Conservation (phyloP, 2,113 vertebrate genomes). For the Leptocoma aspasia region DNA sequence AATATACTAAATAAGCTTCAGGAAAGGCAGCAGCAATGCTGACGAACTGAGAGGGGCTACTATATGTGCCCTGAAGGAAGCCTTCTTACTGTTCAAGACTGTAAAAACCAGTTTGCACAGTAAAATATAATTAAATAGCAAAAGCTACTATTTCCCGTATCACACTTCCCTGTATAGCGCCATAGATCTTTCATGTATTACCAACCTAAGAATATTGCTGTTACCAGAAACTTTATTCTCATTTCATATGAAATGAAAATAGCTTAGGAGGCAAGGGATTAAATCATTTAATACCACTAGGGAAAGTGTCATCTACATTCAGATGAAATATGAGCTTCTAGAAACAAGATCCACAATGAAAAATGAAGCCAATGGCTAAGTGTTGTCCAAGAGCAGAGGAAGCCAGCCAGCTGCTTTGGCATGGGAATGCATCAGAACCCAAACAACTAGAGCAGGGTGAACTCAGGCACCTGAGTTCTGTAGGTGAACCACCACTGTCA, state of each 20-base stretch:
- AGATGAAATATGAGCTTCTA: neutral
- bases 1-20: neutral
- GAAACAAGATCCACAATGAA: neutral
- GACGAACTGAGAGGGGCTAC: neutral
- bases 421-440: neutral
- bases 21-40: neutral
- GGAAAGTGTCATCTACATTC: neutral
- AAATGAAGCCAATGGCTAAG: neutral
- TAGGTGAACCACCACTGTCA: neutral
- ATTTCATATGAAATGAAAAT: neutral
- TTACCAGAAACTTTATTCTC: neutral
- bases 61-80: neutral
- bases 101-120: neutral
- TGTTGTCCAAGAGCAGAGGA: neutral
- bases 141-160: neutral
- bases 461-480: neutral
- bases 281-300: neutral
- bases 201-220: neutral
- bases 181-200: neutral
- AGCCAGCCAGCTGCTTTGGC: neutral
- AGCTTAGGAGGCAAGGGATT: neutral
- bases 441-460: neutral
- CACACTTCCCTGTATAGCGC: neutral
- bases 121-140: neutral
- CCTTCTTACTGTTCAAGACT: neutral